Conservation (phyloP, 2,888 invertebrate genomes). For the Osedax frankpressi region DNA sequence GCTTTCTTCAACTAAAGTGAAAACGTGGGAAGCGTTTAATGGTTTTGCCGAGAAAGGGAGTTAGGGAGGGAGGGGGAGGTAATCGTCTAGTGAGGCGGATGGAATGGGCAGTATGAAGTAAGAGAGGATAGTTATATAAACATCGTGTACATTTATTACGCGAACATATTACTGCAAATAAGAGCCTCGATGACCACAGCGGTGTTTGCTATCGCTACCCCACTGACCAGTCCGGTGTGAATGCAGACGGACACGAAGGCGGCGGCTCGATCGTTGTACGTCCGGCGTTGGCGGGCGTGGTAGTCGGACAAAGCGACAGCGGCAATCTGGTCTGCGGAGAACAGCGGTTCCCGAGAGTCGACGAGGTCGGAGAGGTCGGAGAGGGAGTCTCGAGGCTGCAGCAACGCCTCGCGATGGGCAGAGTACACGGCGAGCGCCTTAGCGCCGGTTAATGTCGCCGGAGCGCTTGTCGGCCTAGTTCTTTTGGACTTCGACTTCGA, state of each 20-base stretch:
- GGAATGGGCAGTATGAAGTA: not conserved
- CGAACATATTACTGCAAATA: too few relatives aligned
- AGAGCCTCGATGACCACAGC: not conserved
- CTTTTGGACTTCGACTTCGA: too few relatives aligned
- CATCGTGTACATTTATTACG: too few relatives aligned
- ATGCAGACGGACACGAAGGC: slow-evolving; percentile 34
- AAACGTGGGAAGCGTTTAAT: not conserved
- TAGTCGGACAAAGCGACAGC: slow-evolving; percentile 8
- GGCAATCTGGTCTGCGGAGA: not conserved
- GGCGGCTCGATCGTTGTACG: slow-evolving; percentile 28
- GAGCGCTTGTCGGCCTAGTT: too few relatives aligned
- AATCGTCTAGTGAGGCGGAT: not conserved
- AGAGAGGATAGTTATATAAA: not conserved
- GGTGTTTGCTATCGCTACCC: too few relatives aligned
- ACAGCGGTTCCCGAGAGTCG: not conserved
- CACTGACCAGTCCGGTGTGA: slow-evolving; percentile 31
- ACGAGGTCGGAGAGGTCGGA: not conserved
- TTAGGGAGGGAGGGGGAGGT: not conserved
- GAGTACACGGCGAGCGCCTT: not conserved
- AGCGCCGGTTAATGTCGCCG: not conserved
- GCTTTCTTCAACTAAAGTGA: slow-evolving; percentile 25
- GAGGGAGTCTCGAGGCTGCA: not conserved
- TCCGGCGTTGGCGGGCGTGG: not conserved
- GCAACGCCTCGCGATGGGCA: not conserved
- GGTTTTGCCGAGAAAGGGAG: not conserved